Conservation (phyloP, 2,113 vertebrate species). For the Cryptotis parvus region DNA sequence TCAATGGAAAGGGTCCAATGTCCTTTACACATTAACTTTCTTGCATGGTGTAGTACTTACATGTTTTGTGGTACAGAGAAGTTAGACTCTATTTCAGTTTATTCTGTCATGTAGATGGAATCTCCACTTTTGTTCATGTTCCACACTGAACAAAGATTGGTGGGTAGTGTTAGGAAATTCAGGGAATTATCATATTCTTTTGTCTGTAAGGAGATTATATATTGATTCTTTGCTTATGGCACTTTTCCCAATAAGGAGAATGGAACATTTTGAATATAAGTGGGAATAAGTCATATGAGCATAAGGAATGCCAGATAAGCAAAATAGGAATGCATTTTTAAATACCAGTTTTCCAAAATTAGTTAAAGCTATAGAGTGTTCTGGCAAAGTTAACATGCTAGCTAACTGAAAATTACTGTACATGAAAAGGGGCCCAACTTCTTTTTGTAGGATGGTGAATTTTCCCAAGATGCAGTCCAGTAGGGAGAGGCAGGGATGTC, state of each 20-base stretch:
- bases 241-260: conserved; percentile 72
- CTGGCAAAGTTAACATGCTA: conserved; percentile 57
- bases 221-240: conserved; percentile 77
- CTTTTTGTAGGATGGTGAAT: conserved; percentile 33
- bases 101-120: conserved; percentile 28
- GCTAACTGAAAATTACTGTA: conserved; percentile 48
- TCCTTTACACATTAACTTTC: conserved; percentile 44
- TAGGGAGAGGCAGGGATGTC: not conserved
- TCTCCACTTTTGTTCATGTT: conserved; percentile 64
- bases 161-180: conserved; percentile 61
- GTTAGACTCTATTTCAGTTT: conserved; percentile 35
- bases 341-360: conserved; percentile 76
- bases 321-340: conserved; percentile 75
- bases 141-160: conserved; percentile 67
- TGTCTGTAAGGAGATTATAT: conserved; percentile 75
- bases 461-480: not conserved
- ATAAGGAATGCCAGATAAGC: conserved; percentile 68
- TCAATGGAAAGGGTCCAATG: not conserved
- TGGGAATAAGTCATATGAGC: conserved; percentile 45
- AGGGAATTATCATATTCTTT: conserved; percentile 77
- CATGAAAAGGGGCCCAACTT: not conserved
- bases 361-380: conserved; percentile 64
- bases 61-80: conserved; percentile 23
- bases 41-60: not conserved
- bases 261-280: conserved; percentile 72